Conservation (phyloP, 2,113 vertebrate species). For the Plecturocebus donacophilus region DNA sequence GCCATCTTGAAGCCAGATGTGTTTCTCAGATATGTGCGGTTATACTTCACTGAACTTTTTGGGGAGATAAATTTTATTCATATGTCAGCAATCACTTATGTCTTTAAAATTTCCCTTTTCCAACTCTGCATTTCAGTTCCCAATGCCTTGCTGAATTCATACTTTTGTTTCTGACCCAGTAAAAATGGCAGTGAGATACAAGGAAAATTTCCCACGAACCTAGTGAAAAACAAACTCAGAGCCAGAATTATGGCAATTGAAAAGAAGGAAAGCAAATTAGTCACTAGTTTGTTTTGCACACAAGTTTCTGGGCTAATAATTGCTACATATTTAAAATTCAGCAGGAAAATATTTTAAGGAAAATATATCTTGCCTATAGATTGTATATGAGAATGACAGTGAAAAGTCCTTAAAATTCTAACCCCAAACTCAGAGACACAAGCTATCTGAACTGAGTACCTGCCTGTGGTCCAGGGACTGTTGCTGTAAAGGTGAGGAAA, state of each 20-base stretch:
- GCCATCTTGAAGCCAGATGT: conserved; percentile 79
- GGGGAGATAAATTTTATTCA: conserved; percentile 32
- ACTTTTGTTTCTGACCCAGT: neutral
- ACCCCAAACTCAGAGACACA: neutral
- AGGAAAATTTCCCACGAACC: neutral
- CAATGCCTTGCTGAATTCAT: neutral
- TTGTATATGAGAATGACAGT: neutral
- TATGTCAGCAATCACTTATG: conserved; percentile 56
- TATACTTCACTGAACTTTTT: conserved; percentile 48
- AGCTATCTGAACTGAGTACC: neutral
- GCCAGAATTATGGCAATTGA: neutral
- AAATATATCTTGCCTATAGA: neutral
- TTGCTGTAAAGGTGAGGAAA: neutral
- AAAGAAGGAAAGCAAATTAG: neutral
- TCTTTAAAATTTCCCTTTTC: conserved; percentile 33
- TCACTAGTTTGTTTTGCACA: neutral
- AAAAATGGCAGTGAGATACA: conserved; percentile 27
- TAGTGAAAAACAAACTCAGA: neutral
- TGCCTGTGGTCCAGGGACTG: neutral
- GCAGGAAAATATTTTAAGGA: neutral
- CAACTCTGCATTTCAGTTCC: conserved; percentile 30
- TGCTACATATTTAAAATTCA: conserved; percentile 26
- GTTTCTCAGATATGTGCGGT: conserved; percentile 46
- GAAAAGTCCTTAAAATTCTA: neutral
- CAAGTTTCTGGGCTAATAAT: neutral